Evolutionary conservation across 2,888 invertebrate genomes (phyloP).

Genomic region (Patella depressa): DNA sequence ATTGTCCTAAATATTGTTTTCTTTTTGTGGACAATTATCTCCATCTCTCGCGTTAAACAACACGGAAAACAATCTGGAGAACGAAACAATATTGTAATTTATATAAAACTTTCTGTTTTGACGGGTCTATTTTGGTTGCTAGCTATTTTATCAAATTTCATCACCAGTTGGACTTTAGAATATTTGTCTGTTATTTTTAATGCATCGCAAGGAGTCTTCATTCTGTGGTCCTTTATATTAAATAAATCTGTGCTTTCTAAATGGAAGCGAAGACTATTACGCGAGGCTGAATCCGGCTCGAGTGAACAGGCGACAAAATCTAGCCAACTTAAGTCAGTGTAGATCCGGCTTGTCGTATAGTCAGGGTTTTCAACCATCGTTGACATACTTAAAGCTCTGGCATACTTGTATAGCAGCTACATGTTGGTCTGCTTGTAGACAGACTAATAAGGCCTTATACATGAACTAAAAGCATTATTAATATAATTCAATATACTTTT

Average conservation of each 20-base stretch:
- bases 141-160: constrained; percentile 39
- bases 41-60: constrained; percentile 28
- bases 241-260: constrained; percentile 37
- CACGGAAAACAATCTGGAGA: constrained; percentile 21
- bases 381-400: too few species aligned
- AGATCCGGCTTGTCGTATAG: too few species aligned
- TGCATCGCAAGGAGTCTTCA: constrained; percentile 47
- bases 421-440: too few species aligned
- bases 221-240: constrained; percentile 44
- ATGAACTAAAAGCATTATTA: too few species aligned
- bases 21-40: constrained; percentile 39
- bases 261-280: background rate
- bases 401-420: too few species aligned
- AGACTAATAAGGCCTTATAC: too few species aligned
- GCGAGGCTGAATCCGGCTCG: too few species aligned
- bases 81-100: constrained; percentile 37
- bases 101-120: constrained; percentile 44
- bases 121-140: constrained; percentile 52
- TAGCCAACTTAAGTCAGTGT: too few species aligned
- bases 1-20: constrained; percentile 44
- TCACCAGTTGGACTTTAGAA: constrained; percentile 33
- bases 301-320: too few species aligned
- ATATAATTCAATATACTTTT: too few species aligned
- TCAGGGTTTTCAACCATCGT: too few species aligned
- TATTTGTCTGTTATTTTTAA: constrained; percentile 42